These are phyloP conservation scores for Xenus cinereus DNA, from an alignment of 2,113 vertebrate genomes.

Conservation along the genomic window DNA sequence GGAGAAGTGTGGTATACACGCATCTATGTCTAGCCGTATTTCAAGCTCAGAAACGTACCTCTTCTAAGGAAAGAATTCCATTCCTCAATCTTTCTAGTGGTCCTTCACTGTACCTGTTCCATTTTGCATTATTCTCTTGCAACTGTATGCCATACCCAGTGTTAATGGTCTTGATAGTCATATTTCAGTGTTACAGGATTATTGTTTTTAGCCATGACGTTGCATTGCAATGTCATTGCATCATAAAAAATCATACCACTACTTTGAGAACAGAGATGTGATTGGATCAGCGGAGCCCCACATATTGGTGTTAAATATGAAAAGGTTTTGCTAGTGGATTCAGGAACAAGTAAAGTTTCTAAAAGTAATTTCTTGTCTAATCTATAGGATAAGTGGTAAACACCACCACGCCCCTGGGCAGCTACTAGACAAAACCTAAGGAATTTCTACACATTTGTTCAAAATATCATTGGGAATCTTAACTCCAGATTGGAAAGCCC, in stretches of 20 bases:
- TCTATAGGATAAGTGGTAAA: not conserved
- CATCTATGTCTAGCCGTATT: accelerated
- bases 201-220: not conserved
- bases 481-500: not conserved
- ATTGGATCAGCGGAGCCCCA: not conserved
- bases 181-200: not conserved
- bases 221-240: not conserved
- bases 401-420: not conserved
- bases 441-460: not conserved
- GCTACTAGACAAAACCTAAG: not conserved
- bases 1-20: not conserved
- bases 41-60: not conserved
- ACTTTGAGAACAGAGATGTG: not conserved
- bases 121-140: not conserved
- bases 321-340: not conserved
- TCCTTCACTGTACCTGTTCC: not conserved
- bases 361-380: not conserved
- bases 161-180: not conserved
- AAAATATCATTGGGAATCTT: not conserved
- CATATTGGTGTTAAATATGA: not conserved
- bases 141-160: not conserved
- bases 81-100: not conserved
- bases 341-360: not conserved
- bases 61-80: not conserved
- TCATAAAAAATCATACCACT: not conserved